These are phyloP conservation scores for Celastrina argiolus DNA, from an alignment of 2,888 invertebrate species.

Conservation along the genomic window DNA sequence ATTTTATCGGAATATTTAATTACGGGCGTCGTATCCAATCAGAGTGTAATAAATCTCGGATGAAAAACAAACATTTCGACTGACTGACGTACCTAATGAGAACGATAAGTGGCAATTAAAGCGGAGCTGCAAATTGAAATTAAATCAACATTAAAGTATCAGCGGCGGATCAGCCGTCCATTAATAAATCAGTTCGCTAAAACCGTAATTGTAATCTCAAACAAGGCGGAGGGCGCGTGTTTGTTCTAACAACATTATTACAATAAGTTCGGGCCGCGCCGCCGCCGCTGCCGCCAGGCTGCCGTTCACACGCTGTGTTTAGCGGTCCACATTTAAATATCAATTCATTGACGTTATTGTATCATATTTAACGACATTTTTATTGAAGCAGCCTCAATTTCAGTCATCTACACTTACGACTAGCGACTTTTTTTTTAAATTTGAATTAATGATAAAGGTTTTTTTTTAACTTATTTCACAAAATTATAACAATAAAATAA, in stretches of 20 bases:
- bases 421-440: no score
- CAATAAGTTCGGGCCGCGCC: conserved; percentile 71
- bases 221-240: conserved; percentile 71
- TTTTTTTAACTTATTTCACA: no score
- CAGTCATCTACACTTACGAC: no score
- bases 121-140: conserved; percentile 54
- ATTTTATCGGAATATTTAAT: conserved; percentile 3
- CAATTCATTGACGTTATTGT: not conserved
- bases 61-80: conserved; percentile 10
- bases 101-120: conserved; percentile 23
- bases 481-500: no score
- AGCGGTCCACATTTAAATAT: conserved; percentile 32
- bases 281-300: conserved; percentile 43
- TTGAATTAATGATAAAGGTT: no score
- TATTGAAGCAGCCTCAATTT: not conserved
- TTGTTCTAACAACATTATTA: conserved; percentile 78
- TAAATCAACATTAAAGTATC: conserved; percentile 76
- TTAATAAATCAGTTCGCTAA: conserved; percentile 78
- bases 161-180: conserved; percentile 75
- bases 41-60: not conserved
- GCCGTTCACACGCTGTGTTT: conserved; percentile 49
- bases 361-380: not conserved
- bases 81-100: not conserved
- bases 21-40: not conserved
- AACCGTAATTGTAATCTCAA: conserved; percentile 79